These are phyloP conservation scores for Drosophila robusta DNA, from an alignment of 2,888 invertebrate genomes.

Conservation along the genomic window DNA sequence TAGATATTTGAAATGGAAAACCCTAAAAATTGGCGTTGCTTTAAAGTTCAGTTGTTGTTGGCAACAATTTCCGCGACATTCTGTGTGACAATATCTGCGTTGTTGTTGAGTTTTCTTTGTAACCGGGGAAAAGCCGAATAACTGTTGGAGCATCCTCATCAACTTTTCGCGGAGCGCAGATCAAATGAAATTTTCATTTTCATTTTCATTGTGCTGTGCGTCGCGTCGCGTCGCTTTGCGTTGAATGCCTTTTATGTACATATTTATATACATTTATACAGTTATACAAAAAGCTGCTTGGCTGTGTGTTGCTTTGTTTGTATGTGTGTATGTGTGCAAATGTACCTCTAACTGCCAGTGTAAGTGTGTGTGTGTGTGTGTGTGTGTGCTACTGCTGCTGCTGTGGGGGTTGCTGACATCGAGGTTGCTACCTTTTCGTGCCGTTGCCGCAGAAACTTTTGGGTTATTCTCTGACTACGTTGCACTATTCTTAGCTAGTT, in stretches of 20 bases:
- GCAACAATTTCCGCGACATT: constrained; percentile 34
- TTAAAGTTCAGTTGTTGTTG: constrained; percentile 13
- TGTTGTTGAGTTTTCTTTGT: background rate
- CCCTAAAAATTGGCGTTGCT: background rate
- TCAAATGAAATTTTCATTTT: constrained; percentile 83
- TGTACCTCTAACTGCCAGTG: constrained; percentile 1
- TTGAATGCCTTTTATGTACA: constrained; percentile 50
- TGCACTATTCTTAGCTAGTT: constrained; percentile 70
- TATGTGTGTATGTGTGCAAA: constrained; percentile 25
- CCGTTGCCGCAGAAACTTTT: constrained; percentile 64
- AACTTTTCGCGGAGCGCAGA: constrained; percentile 68
- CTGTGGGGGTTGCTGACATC: constrained; percentile 49
- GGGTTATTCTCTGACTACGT: constrained; percentile 62
- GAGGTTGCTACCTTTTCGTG: constrained; percentile 66
- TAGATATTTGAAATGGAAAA: background rate
- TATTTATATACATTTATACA: constrained; percentile 25
- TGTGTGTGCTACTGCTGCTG: constrained; percentile 18
- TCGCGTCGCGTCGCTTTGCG: constrained; percentile 42
- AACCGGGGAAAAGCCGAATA: background rate
- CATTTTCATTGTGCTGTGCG: constrained; percentile 81
- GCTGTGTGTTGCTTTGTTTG: constrained; percentile 8
- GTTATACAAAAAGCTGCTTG: constrained; percentile 9
- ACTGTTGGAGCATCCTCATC: constrained; percentile 51
- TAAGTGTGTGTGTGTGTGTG: constrained; percentile 22
- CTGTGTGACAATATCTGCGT: constrained; percentile 1